These are phyloP conservation scores for Hermaeophaga mercurialis DNA, from an alignment of 2,888 invertebrate species.

Conservation along the genomic window DNA sequence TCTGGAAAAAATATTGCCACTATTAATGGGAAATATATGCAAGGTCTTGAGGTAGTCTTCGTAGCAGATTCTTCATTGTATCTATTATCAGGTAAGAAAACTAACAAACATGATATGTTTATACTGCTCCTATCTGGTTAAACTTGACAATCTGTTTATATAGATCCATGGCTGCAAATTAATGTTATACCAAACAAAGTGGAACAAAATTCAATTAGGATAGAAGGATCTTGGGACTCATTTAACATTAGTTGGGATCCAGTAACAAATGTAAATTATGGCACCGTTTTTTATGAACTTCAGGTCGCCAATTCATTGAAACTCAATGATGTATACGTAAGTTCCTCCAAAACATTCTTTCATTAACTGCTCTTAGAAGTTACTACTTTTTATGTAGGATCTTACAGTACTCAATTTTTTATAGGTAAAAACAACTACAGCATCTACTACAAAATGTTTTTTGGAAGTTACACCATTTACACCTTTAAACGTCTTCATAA, in stretches of 20 bases:
- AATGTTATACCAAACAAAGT: slow-evolving; percentile 78
- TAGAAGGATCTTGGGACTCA: slow-evolving; percentile 76
- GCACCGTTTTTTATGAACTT: slow-evolving; percentile 82
- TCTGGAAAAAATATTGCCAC: slow-evolving; percentile 74
- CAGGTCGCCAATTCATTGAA: slow-evolving; percentile 67
- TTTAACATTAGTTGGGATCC: slow-evolving; percentile 87
- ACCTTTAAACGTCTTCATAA: slow-evolving; percentile 72
- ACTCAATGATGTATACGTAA: slow-evolving; percentile 55
- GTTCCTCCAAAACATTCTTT: no score
- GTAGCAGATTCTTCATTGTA: slow-evolving; percentile 71
- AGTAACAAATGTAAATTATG: slow-evolving; percentile 75
- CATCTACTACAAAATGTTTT: slow-evolving; percentile 62
- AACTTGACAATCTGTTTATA: no score
- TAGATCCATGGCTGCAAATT: slow-evolving; percentile 52
- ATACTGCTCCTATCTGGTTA: no score
- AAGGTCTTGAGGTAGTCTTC: slow-evolving; percentile 71
- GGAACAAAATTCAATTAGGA: slow-evolving; percentile 67
- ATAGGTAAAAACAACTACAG: slow-evolving; percentile 60
- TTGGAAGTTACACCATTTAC: slow-evolving; percentile 70
- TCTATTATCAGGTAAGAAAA: slow-evolving; percentile 39
- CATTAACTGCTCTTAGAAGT: no score
- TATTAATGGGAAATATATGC: slow-evolving; percentile 67
- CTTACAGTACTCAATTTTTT: no score
- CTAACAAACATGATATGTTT: no score
- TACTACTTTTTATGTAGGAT: no score